Evolutionary conservation across 2,113 vertebrate genomes (phyloP), one percentile per base, ranked within the genome.

Genomic region (Kryptolebias marmoratus): DNA sequence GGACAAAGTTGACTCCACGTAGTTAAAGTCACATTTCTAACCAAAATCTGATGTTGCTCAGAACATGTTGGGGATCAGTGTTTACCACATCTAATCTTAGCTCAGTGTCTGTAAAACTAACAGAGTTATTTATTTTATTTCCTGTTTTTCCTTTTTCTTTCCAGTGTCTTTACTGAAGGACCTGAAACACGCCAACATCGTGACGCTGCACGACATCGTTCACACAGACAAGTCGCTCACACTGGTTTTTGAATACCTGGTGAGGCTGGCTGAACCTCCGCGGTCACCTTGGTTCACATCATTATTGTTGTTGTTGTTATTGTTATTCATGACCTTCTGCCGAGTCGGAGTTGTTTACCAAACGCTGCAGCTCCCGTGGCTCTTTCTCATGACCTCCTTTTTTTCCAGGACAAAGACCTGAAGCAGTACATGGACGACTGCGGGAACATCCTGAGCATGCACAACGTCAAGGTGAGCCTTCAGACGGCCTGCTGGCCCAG

Each of bases 141-240:
- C 18, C 1, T 4, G 1, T 50, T 32, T 31, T 31, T 69, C 1
- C 59, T 62, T 42, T 10, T 55, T 48, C 22, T 12, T 60, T 14
- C 81, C 81, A 98, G 97, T 98, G 86, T 98, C 97, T 18, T 91
- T 98, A 75, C 89, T 98, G 87, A 98, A 98, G 95, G 96, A 98
- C 87, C 93, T 98, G 91, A 98, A 98, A 89, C 97, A 98, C 87
- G 96, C 96, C 84, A 98, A 98, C 93, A 98, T 98, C 56, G 97
- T 98, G 87, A 98, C 96, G 0, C 94, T 98, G 75, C 97, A 98
- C 5, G 97, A 98, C 83, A 98, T 98, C 87, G 91, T 98, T 82
- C 97, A 98, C 88, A 98, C 97, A 27, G 96, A 98, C 71, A 98
- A 98, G 90, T 98, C 96, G 69, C 95, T 98, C 92, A 98, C 97